A percentile compares a stretch with the other conserved stretches of the same genome.
These are phyloP conservation scores for Rhingia campestris DNA, from an alignment of 2,888 invertebrate species.

Conservation along the genomic window DNA sequence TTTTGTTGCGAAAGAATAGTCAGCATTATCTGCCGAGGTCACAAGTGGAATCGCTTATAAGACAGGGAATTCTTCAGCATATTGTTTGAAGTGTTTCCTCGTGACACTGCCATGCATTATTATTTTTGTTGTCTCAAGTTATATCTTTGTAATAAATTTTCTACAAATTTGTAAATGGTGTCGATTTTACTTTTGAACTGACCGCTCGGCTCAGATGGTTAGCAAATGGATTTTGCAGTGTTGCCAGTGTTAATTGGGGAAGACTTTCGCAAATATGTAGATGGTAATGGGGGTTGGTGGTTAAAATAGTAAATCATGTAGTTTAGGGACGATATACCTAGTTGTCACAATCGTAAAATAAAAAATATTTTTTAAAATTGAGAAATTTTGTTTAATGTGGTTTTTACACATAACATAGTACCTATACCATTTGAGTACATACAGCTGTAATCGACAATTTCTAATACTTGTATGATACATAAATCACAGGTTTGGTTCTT, in stretches of 20 bases:
- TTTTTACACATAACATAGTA: too few relatives aligned
- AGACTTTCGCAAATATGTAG: too few relatives aligned
- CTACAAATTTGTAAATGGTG: slow-evolving; percentile 14
- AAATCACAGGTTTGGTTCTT: too few relatives aligned
- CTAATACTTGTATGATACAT: too few relatives aligned
- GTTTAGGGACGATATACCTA: too few relatives aligned
- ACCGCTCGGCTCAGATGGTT: not conserved
- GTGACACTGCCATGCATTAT: not conserved
- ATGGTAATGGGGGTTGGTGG: too few relatives aligned
- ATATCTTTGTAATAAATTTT: slow-evolving; percentile 48
- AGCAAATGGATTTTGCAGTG: not conserved
- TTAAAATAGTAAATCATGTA: too few relatives aligned
- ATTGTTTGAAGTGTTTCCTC: slow-evolving; percentile 81
- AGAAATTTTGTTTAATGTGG: too few relatives aligned
- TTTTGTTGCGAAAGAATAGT: slow-evolving; percentile 94
- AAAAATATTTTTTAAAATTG: too few relatives aligned
- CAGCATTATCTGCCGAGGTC: slow-evolving; percentile 94
- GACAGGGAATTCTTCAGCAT: slow-evolving; percentile 94
- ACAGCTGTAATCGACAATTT: too few relatives aligned
- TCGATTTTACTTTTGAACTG: not conserved
- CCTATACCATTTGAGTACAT: too few relatives aligned
- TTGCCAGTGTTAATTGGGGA: slow-evolving; percentile 14
- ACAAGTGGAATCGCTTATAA: slow-evolving; percentile 94
- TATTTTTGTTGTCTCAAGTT: not conserved
- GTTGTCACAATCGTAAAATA: too few relatives aligned